Percentiles rank a stretch among this genome's conserved stretches.
Conservation (phyloP, 2,888 invertebrate species). For the Ametastegia equiseti region DNA sequence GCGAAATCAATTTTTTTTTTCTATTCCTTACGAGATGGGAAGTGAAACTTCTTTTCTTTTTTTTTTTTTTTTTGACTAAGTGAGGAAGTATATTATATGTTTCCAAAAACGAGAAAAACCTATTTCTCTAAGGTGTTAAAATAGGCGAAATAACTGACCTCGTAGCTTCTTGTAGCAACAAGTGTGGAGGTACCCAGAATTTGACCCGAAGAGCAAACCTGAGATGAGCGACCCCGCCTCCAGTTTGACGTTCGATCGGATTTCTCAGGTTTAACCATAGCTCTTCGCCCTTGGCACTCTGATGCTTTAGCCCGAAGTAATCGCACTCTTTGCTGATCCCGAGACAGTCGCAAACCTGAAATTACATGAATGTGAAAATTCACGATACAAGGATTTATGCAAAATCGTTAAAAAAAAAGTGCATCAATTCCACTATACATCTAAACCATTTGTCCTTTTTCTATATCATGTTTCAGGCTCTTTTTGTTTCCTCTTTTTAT, state of each 20-base stretch:
- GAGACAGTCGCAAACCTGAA: slow-evolving; percentile 89
- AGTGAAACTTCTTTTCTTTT: not conserved
- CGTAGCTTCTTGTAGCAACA: slow-evolving; percentile 89
- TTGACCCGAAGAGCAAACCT: slow-evolving; percentile 88
- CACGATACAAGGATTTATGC: too few species aligned
- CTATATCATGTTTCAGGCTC: not conserved
- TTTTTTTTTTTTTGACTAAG: not conserved
- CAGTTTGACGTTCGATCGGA: slow-evolving; percentile 86
- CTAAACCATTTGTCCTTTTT: not conserved
- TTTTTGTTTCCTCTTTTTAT: not conserved
- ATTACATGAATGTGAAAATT: slow-evolving; percentile 60
- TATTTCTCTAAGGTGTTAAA: not conserved
- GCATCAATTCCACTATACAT: not conserved
- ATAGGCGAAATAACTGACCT: slow-evolving; percentile 77
- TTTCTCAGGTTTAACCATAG: slow-evolving; percentile 93
- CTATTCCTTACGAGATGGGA: too few species aligned
- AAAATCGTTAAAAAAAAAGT: too few species aligned
- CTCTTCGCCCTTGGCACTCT: slow-evolving; percentile 83
- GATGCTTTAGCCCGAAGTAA: slow-evolving; percentile 91
- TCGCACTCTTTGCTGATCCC: slow-evolving; percentile 91
- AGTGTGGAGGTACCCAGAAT: slow-evolving; percentile 95
- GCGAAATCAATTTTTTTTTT: too few species aligned
- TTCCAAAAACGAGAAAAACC: not conserved
- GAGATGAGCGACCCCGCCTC: slow-evolving; percentile 80
- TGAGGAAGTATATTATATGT: too few species aligned